Evolutionary conservation across 1,140 invertebrate species (phyloP), one percentile per base, ranked within the genome.

Genomic region (Penaeus chinensis): DNA sequence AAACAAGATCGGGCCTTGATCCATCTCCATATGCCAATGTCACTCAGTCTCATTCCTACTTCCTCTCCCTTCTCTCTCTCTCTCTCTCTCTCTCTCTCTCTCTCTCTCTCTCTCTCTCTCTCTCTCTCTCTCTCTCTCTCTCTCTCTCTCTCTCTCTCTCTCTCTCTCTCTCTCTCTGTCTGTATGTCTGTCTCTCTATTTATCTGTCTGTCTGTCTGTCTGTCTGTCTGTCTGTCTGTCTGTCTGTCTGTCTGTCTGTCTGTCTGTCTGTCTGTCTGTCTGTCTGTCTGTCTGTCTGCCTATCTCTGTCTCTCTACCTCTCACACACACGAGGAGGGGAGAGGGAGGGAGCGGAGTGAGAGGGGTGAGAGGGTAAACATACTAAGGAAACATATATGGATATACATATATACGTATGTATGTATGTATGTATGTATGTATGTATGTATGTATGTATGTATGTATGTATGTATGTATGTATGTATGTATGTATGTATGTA

Each of bases 381-480:
- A 42, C 37, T 7, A 42, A 42, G 37, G 7, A 42, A 7, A 42
- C 7, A 42, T 42, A 20, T 60, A 7, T 22, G 19, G 54, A 80
- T 16, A 60, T 80, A 80, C 54, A 61, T 80, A 19, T 80, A 61
- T 80, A 80, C 54, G 19, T 80, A 80, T 80, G 27, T 60, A 2
- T 22, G 19, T 80, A 80, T 61, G 19, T 80, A 80, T 80, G 62
- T 80, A 61, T 80, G 62, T 80, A 80, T 80, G 19, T 80, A 80
- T 80, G 27, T 80, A 80, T 80, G 54, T 80, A 79, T 80, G 18
- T 80, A 61, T 80, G 62, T 80, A 61, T 80, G 62, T 80, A 61
- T 80, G 62, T 80, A 61, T 80, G 62, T 61, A 80, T 80, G 54
- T 80, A 61, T 62, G 62, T 80, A 80, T 80, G 62, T 62, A 80